Conservation (phyloP, 2,113 vertebrate species). For the Charadrius vociferus region DNA sequence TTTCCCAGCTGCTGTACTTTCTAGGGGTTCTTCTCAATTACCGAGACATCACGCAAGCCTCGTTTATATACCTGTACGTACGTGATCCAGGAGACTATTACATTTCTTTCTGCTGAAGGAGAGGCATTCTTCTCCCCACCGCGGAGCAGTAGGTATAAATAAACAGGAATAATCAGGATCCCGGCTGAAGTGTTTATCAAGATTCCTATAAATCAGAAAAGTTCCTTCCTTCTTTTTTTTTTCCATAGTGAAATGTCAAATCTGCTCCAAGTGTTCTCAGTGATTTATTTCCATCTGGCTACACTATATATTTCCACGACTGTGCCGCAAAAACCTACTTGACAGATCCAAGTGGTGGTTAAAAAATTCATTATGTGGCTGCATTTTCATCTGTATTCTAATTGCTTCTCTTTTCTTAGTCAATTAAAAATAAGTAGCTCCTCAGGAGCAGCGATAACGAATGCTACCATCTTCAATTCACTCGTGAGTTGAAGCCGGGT, state of each 20-base stretch:
- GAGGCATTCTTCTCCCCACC: not conserved
- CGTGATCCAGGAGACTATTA: fast-evolving
- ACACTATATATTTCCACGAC: not conserved
- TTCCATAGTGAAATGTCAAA: conserved; percentile 19
- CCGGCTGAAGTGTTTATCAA: not conserved
- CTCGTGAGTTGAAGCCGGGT: not conserved
- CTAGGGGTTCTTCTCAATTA: not conserved
- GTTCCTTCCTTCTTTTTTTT: not conserved
- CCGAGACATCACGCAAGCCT: fast-evolving
- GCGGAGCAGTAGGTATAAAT: not conserved
- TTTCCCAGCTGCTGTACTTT: not conserved
- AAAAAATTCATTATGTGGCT: conserved; percentile 51
- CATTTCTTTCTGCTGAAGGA: not conserved
- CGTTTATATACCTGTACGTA: not conserved
- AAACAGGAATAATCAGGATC: not conserved
- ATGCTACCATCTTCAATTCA: not conserved
- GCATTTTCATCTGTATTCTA: conserved; percentile 47
- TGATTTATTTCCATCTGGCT: conserved; percentile 46
- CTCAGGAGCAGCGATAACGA: not conserved
- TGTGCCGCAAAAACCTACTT: conserved; percentile 8
- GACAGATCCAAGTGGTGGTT: conserved; percentile 51
- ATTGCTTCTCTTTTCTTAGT: conserved; percentile 42
- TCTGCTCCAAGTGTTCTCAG: not conserved
- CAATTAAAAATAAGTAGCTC: conserved; percentile 52
- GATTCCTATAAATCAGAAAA: not conserved